Conservation (phyloP, 2,113 vertebrate genomes). For the Crotophaga sulcirostris region DNA sequence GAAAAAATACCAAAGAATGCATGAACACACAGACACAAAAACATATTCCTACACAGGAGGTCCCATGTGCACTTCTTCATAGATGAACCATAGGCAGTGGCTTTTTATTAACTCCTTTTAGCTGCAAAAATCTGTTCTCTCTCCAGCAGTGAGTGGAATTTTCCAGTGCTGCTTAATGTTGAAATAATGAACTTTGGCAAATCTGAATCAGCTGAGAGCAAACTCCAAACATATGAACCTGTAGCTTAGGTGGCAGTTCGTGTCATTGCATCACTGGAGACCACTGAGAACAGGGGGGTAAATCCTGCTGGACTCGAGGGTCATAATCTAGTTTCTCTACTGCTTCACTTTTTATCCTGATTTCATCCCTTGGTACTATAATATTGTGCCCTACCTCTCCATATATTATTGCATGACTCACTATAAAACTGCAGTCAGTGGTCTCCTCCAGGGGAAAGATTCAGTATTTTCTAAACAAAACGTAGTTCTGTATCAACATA, state of each 20-base stretch:
- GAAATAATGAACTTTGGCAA: constrained; percentile 65
- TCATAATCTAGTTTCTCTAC: not conserved
- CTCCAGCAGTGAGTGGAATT: constrained; percentile 27
- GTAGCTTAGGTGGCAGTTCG: not conserved
- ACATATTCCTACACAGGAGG: not conserved
- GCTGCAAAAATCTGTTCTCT: not conserved
- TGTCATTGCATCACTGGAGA: not conserved
- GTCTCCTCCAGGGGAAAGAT: not conserved
- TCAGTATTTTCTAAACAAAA: not conserved
- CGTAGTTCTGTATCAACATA: not conserved
- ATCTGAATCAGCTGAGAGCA: constrained; percentile 27
- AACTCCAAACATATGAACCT: not conserved
- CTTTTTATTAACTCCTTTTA: not conserved
- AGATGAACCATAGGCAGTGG: not conserved
- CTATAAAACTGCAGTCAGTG: not conserved
- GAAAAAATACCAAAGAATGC: not conserved
- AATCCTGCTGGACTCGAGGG: not conserved
- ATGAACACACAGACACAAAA: not conserved
- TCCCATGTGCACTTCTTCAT: not conserved
- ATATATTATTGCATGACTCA: not conserved
- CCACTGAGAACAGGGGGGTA: not conserved
- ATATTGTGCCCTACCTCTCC: not conserved
- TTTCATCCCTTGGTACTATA: not conserved
- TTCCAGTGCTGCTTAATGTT: constrained; percentile 49
- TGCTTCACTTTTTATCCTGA: not conserved